These are phyloP conservation scores for Cactoblastis cactorum DNA, from an alignment of 2,888 invertebrate species.

Conservation along the genomic window DNA sequence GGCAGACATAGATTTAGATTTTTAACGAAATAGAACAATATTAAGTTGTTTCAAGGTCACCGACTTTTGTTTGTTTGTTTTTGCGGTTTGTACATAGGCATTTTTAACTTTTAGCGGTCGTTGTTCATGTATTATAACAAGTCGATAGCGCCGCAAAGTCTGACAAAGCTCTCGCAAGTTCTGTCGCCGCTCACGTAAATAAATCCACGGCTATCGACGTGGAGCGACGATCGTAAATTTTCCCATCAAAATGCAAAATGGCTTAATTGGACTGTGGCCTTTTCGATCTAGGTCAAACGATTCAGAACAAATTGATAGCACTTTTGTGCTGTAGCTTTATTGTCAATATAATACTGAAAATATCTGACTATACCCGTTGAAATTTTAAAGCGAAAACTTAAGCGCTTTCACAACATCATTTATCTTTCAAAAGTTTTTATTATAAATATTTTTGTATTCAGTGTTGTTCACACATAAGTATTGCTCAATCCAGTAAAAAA, in stretches of 20 bases:
- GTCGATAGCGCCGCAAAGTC: conserved; percentile 26
- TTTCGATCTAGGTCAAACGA: conserved; percentile 69
- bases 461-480: background rate
- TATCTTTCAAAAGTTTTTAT: background rate
- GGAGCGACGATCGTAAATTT: conserved; percentile 71
- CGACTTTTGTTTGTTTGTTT: too few species aligned
- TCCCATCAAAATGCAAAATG: conserved; percentile 77
- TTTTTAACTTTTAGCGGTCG: too few species aligned
- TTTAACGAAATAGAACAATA: too few species aligned
- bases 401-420: background rate
- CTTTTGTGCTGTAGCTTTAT: conserved; percentile 56
- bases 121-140: conserved; percentile 19
- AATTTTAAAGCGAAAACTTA: background rate
- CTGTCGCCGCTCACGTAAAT: conserved; percentile 49
- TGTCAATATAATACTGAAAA: conserved; percentile 44
- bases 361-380: conserved; percentile 9
- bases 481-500: too few species aligned
- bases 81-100: too few species aligned
- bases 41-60: too few species aligned
- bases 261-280: conserved; percentile 76
- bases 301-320: conserved; percentile 70
- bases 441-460: background rate
- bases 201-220: conserved; percentile 56
- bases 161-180: conserved; percentile 34
- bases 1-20: too few species aligned